These are phyloP conservation scores for Panagrolaimus sp. DNA, from an alignment of 1,140 invertebrate genomes.

Conservation along the genomic window DNA sequence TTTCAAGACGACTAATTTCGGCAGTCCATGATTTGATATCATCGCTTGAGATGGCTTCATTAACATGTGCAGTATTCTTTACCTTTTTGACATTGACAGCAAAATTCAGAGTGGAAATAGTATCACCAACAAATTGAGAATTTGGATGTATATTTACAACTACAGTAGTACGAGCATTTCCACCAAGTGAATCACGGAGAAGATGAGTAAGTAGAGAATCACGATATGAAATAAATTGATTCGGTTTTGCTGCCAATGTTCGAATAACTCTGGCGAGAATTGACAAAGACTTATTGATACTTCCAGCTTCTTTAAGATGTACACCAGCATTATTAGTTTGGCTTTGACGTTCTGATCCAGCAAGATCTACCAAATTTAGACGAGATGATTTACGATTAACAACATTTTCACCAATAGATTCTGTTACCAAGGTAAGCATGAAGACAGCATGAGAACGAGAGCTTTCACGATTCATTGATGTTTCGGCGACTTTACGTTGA, in stretches of 20 bases:
- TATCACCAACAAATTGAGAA: conserved; percentile 73
- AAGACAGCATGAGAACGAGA: conserved; percentile 60
- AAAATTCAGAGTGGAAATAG: conserved; percentile 73
- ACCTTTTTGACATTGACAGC: conserved; percentile 59
- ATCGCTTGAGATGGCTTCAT: conserved; percentile 77
- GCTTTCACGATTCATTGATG: conserved; percentile 60
- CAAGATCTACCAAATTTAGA: conserved; percentile 80
- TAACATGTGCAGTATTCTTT: conserved; percentile 21
- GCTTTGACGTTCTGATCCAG: conserved; percentile 71
- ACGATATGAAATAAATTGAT: conserved; percentile 74
- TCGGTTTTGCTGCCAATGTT: conserved; percentile 67
- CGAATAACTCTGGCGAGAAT: conserved; percentile 80
- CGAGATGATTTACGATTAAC: background rate
- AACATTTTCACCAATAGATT: background rate
- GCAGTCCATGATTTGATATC: conserved; percentile 75
- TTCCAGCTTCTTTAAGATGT: conserved; percentile 14
- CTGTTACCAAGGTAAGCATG: conserved; percentile 47
- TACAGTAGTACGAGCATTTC: conserved; percentile 86
- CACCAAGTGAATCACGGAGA: conserved; percentile 77
- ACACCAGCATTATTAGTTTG: background rate
- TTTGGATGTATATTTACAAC: conserved; percentile 62
- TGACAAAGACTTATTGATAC: conserved; percentile 77
- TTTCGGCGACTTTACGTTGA: conserved; percentile 20
- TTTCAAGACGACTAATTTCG: conserved; percentile 42
- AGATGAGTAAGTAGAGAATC: conserved; percentile 84